These are phyloP conservation scores for Peribatodes rhomboidaria DNA, from an alignment of 2,888 invertebrate species.

Conservation along the genomic window DNA sequence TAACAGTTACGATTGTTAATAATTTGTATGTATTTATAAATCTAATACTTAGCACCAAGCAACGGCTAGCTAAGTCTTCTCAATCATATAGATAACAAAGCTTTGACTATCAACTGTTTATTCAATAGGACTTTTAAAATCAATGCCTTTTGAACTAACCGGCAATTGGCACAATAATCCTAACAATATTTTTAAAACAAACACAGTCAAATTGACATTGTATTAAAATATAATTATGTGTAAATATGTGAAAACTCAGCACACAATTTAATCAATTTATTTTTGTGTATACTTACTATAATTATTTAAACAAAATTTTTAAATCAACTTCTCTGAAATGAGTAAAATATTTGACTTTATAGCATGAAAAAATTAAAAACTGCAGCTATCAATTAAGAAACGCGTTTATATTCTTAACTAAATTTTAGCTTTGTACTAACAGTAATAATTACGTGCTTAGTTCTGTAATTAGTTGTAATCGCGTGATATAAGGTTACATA, in stretches of 20 bases:
- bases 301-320: neutral
- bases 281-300: constrained; percentile 7
- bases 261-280: neutral
- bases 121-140: neutral
- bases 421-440: constrained; percentile 57
- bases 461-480: constrained; percentile 53
- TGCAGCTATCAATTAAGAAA: constrained; percentile 13
- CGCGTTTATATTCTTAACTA: neutral
- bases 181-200: neutral
- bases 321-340: neutral
- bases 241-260: neutral
- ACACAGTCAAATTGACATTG: neutral
- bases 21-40: constrained; percentile 60
- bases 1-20: constrained; percentile 74
- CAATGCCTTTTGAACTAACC: neutral
- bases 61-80: constrained; percentile 18
- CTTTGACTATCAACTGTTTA: neutral
- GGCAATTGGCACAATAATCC: neutral
- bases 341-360: constrained; percentile 4
- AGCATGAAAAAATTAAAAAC: neutral
- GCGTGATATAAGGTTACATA: constrained; percentile 42
- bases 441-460: constrained; percentile 60
- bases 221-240: neutral
- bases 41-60: constrained; percentile 24
- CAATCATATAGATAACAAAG: neutral